Percentiles rank a stretch among this genome's conserved stretches.
Evolutionary conservation across 2,113 vertebrate genomes (phyloP).

Genomic region (Calyptomena viridis): DNA sequence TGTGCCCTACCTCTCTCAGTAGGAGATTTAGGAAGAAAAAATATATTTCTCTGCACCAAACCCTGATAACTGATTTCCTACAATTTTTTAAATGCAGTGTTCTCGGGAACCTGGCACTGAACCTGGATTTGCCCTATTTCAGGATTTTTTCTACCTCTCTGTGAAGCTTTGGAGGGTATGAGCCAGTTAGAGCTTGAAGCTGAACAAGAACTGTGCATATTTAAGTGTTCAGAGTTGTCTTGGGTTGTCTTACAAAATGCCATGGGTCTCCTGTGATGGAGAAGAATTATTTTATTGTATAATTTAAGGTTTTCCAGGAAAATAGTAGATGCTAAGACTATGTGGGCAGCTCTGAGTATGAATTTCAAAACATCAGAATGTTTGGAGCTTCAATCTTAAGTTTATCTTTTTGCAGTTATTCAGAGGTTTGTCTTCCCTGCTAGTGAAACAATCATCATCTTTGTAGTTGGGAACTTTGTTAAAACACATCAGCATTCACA

Average conservation of each 20-base stretch:
- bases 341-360: not conserved
- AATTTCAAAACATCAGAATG: not conserved
- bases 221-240: not conserved
- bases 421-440: not conserved
- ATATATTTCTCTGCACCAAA: not conserved
- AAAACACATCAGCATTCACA: not conserved
- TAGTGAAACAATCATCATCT: not conserved
- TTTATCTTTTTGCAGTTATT: not conserved
- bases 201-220: not conserved
- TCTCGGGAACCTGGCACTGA: not conserved
- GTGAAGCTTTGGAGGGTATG: not conserved
- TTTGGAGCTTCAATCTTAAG: not conserved
- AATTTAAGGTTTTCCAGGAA: not conserved
- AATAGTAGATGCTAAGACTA: not conserved
- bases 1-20: not conserved
- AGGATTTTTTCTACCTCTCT: not conserved
- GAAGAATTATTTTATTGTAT: not conserved
- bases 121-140: not conserved
- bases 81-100: not conserved
- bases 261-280: not conserved
- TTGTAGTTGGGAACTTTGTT: not conserved
- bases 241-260: not conserved
- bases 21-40: not conserved
- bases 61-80: not conserved
- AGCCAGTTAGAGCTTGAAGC: not conserved